Evolutionary conservation across 1,140 invertebrate species (phyloP).

Genomic region (Drosophila azteca): DNA sequence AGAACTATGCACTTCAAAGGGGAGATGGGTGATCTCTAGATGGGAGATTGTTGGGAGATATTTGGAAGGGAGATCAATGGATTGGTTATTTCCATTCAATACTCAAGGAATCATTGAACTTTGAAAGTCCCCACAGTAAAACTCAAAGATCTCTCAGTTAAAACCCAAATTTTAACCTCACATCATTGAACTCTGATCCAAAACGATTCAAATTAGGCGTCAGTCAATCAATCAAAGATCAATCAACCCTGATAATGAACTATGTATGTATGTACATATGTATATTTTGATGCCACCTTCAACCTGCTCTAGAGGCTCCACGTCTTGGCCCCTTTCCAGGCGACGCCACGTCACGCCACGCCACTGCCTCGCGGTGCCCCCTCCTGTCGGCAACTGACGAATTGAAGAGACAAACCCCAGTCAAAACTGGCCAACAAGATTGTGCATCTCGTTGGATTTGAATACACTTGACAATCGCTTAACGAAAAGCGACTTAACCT

Average conservation of each 20-base stretch:
- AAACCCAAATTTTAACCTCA: neutral
- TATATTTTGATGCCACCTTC: no score
- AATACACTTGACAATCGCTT: constrained; percentile 73
- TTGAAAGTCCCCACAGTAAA: constrained; percentile 18
- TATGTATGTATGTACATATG: no score
- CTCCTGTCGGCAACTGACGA: constrained; percentile 9
- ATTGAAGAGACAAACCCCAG: constrained; percentile 31
- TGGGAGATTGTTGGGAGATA: neutral
- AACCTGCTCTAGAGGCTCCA: no score
- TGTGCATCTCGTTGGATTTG: constrained; percentile 53
- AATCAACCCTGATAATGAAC: constrained; percentile 25
- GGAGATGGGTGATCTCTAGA: no score
- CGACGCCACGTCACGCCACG: constrained; percentile 33
- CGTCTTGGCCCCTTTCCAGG: neutral
- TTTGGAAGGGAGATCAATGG: no score
- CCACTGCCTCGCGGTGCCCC: constrained; percentile 28
- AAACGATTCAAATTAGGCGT: neutral
- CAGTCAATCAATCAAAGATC: constrained; percentile 1
- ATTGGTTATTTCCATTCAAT: neutral
- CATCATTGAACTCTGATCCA: constrained; percentile 16
- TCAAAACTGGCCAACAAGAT: constrained; percentile 41
- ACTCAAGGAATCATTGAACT: constrained; percentile 1
- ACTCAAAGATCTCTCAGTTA: no score
- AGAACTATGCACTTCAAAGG: no score
- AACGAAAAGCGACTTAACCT: constrained; percentile 63